Evolutionary conservation across 2,888 invertebrate species (phyloP), one percentile per base, ranked within the genome.

Genomic region (Phyto melanocephala): DNA sequence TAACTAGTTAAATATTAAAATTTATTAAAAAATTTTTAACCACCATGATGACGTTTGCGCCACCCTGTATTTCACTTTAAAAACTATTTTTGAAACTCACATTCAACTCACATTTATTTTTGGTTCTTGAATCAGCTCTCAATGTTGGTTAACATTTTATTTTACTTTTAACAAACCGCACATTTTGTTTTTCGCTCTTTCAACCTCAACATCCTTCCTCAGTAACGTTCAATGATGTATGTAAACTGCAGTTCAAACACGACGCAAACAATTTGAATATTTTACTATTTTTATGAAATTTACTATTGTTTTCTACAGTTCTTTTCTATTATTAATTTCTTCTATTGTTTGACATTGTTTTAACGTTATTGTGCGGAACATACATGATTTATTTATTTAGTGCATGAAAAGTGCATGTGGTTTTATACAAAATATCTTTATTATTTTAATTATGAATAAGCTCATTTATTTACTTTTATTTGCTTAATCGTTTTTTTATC

Each of bases 241-340:
- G 22, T 15, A 58, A 70, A 70, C 56, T 56, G 20, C 28, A 37
- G 15, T 67, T 22, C n/a, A 11, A 20, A 35, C 67, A 6, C 35
- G 22, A n/a, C 37, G 15, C 40, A 22, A 28, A n/a, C 6, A 52
- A n/a, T 40, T 15, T 54, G 8, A 42, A n/a, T 20, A n/a, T 56
- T 56, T 62, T 22, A 10, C 17, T n/a, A n/a, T n/a, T 33, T 28
- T 28, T 28, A 5, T 42, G 1, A 13, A n/a, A 22, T 28, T 52
- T n/a, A 24, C 6, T 17, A 35, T 47, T 47, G 35, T 50, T 50
- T 40, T 45, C 3, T 28, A 17, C 13, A 17, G 24, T 50, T 37
- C 33, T 47, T 20, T 40, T 62, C 40, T n/a, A 37, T 72, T 67
- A 67, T 67, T 50, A 52, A 71, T 52, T 28, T 63, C 28, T 52